Evolutionary conservation across 1,140 invertebrate species (phyloP), one percentile per base, ranked within the genome.

Genomic region (Sminthurinus signatus): DNA sequence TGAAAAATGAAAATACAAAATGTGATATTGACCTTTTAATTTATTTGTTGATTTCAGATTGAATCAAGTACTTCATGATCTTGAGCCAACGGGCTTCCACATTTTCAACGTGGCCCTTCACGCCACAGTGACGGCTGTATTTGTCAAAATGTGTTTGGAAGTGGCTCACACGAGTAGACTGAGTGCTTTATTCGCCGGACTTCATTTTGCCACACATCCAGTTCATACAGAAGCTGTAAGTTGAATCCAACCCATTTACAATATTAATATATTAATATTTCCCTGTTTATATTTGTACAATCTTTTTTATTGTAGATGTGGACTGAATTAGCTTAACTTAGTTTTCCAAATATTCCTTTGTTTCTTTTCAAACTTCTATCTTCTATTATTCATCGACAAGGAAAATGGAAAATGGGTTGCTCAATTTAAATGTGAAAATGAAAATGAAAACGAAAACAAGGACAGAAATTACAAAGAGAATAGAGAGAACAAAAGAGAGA

Each of bases 211-310:
- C 43, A 86, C 91, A 0, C 96, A 98, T 81, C 96, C 96, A 21
- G 85, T 98, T 69, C 96, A 98, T 78, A 91, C 89, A 29, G 95
- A 98, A 79, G 91, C 93, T 1, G 93, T 97, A 84, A 88, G 88
- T 85, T 43, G 21, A 42, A 10, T 8, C 21, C 21, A 14, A 14
- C 46, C 8, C 19, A 48, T 19, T 48, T 48, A 48, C 21, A 19
- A 8, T 48, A 48, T 8, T 10, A 42, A 10, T 42, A 42, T 42
- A n/a, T n/a, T n/a, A n/a, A n/a, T n/a, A n/a, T n/a, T n/a, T n/a
- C n/a, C 39, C 39, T 42, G 39, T 10, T 12, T 42, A 12, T 42
- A 42, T 12, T 42, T n/a, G n/a, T 12, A 10, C 39, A n/a, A 10
- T 42, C n/a, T n/a, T n/a, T n/a, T n/a, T n/a, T n/a, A n/a, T n/a